A percentile compares a stretch with the other conserved stretches of the same genome.
Evolutionary conservation across 2,888 invertebrate species (phyloP).

Genomic region (Yponomeuta malinellus): DNA sequence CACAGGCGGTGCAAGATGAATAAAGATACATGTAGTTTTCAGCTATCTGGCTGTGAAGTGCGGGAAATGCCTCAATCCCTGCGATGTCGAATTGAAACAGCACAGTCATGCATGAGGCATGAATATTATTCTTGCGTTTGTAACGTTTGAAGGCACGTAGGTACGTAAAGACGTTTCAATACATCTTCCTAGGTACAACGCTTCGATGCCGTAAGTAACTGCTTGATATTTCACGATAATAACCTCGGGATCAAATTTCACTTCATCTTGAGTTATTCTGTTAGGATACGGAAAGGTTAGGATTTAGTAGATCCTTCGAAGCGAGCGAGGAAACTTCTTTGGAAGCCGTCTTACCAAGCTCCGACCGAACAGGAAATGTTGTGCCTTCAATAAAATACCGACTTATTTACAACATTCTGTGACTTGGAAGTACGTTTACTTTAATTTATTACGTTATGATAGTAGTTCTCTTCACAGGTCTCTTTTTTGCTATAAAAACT

Average conservation of each 20-base stretch:
- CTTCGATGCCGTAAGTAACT: slow-evolving; percentile 1
- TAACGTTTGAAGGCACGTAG: too few species aligned
- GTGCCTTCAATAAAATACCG: neutral
- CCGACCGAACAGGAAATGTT: slow-evolving; percentile 9
- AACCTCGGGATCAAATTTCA: slow-evolving; percentile 8
- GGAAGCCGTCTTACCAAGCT: neutral
- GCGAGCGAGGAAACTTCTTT: slow-evolving; percentile 8
- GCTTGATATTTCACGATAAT: slow-evolving; percentile 16
- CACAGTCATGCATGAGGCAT: too few species aligned
- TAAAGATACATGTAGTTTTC: too few species aligned
- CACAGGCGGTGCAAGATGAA: too few species aligned
- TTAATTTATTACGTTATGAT: too few species aligned
- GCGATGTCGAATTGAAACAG: too few species aligned
- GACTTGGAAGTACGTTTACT: neutral
- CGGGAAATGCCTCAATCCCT: too few species aligned
- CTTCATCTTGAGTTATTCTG: slow-evolving; percentile 15
- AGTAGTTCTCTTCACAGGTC: too few species aligned
- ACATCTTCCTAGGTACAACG: neutral
- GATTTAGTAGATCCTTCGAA: slow-evolving; percentile 13
- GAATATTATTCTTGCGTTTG: too few species aligned
- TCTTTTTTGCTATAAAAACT: too few species aligned
- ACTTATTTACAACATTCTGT: neutral
- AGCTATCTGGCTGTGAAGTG: too few species aligned
- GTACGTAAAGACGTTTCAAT: neutral
- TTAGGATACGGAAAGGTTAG: slow-evolving; percentile 1